Conservation (phyloP, 1,140 invertebrate genomes). For the Drepana arcuata region DNA sequence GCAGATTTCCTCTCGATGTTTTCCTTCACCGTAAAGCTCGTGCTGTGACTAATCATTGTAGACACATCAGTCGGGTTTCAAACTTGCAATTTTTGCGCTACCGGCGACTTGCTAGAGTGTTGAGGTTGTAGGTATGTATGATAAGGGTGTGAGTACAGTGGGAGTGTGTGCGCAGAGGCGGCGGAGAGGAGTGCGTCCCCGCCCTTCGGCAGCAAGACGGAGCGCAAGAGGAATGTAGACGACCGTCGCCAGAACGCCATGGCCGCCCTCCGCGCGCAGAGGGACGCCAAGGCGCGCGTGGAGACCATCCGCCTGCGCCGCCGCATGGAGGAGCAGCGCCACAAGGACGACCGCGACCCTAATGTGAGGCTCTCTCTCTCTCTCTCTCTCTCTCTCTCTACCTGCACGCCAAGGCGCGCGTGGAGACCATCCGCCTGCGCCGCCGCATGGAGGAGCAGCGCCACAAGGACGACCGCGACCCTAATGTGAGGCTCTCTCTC, state of each 20-base stretch:
- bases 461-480: no score
- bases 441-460: slow-evolving; percentile 1
- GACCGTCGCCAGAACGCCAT: slow-evolving; percentile 94
- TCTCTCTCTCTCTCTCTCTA: slow-evolving; percentile 9
- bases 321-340: slow-evolving; percentile 28
- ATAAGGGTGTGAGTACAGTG: no score
- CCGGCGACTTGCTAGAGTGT: no score
- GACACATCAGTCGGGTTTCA: no score
- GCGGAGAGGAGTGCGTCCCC: slow-evolving; percentile 37
- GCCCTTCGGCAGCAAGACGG: slow-evolving; percentile 74
- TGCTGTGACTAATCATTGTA: no score
- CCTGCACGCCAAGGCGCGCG: background rate
- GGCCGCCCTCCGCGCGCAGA: slow-evolving; percentile 88
- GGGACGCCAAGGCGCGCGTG: slow-evolving; percentile 80
- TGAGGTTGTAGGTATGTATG: no score
- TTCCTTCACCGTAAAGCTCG: no score
- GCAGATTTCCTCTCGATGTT: no score
- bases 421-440: background rate
- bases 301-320: slow-evolving; percentile 42
- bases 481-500: background rate
- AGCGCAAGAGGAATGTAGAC: slow-evolving; percentile 92
- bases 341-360: slow-evolving; percentile 36
- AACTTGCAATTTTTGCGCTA: no score
- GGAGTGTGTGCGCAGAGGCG: slow-evolving; percentile 31
- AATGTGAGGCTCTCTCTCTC: slow-evolving; percentile 29